Evolutionary conservation across 2,888 invertebrate genomes (phyloP).

Genomic region (Elgonia sp.): DNA sequence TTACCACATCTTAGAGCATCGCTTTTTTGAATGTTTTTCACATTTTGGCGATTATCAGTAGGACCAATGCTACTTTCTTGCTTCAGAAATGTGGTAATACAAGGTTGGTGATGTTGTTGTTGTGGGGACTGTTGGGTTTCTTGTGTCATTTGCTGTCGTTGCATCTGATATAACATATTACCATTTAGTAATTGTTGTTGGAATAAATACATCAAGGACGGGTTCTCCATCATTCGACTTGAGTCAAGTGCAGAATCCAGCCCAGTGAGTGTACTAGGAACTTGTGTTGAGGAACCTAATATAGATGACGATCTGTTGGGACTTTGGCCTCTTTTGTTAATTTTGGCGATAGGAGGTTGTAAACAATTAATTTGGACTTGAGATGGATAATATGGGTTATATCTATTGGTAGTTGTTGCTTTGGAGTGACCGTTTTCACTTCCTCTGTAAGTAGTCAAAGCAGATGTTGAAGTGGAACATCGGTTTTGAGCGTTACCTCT

Average conservation of each 20-base stretch:
- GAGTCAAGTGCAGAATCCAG: constrained; percentile 4
- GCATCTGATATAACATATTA: constrained; percentile 20
- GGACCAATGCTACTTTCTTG: constrained; percentile 71
- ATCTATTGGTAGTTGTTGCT: not conserved
- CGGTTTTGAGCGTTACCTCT: constrained; percentile 86
- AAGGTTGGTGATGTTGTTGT: constrained; percentile 75
- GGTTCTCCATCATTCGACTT: constrained; percentile 25
- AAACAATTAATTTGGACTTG: constrained; percentile 36
- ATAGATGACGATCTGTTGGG: not conserved
- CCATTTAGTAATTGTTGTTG: constrained; percentile 24
- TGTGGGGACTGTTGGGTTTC: not conserved
- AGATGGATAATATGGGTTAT: not conserved
- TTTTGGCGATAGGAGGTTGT: constrained; percentile 60
- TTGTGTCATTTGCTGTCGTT: constrained; percentile 35
- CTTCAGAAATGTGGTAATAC: constrained; percentile 40
- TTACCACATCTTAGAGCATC: constrained; percentile 92
- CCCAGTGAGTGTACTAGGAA: not conserved
- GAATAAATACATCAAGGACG: constrained; percentile 28
- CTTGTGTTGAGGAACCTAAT: not conserved
- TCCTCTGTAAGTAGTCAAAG: constrained; percentile 18
- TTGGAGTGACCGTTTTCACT: constrained; percentile 20
- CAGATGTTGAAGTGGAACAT: constrained; percentile 22
- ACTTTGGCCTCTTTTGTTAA: constrained; percentile 49
- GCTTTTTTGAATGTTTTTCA: constrained; percentile 76
- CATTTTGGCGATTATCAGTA: constrained; percentile 79